Conservation (phyloP, 2,113 vertebrate species). For the Brachyistius frenatus region DNA sequence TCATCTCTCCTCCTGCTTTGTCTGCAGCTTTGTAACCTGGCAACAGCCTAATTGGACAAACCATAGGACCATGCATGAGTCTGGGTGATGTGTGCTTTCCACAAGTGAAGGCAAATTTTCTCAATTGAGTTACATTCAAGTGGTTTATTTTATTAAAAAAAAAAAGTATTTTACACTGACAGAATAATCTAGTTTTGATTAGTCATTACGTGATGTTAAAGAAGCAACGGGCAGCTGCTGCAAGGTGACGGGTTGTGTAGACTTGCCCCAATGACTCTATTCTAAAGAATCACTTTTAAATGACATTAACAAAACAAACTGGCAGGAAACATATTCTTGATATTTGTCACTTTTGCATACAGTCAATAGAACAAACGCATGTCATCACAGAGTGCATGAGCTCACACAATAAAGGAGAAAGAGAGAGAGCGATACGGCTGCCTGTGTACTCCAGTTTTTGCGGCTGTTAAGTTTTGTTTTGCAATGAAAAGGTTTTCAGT, state of each 20-base stretch:
- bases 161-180: not conserved
- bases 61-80: not conserved
- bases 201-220: not conserved
- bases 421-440: not conserved
- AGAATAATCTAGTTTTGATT: not conserved
- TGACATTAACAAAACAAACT: not conserved
- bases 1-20: not conserved
- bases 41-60: not conserved
- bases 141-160: not conserved
- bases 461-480: conserved; percentile 29
- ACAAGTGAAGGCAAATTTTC: not conserved
- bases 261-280: no score
- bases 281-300: not conserved
- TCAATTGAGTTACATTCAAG: not conserved
- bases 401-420: not conserved
- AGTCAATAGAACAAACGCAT: not conserved
- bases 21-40: not conserved
- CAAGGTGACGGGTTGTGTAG: not conserved
- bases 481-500: not conserved
- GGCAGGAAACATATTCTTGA: not conserved
- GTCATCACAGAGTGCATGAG: not conserved
- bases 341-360: not conserved
- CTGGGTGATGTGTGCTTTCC: not conserved
- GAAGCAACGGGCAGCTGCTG: no score
- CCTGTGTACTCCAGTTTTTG: not conserved